phyloP scores from a whole-genome alignment of 2,888 invertebrate species.

The Leucophenga montana region DNA sequence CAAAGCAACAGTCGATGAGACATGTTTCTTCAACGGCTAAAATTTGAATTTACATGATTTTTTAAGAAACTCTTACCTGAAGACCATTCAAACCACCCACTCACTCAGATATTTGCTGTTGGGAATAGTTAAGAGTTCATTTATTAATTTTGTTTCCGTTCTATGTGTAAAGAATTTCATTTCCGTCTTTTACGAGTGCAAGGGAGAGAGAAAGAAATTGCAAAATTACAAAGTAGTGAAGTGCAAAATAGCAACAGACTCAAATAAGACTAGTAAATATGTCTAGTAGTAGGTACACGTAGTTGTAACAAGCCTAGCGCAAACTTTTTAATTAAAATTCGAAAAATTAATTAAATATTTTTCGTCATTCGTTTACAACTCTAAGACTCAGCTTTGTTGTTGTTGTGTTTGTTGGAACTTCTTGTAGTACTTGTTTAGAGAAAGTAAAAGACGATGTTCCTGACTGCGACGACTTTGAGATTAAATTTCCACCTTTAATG shows the following conservation, averaged over 20 bases:
- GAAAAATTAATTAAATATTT: slow-evolving; percentile 67
- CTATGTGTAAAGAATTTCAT: slow-evolving; percentile 10
- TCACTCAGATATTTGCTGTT: too few species aligned
- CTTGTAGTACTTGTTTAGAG: not conserved
- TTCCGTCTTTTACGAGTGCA: not conserved
- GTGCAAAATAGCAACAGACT: too few species aligned
- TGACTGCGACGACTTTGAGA: slow-evolving; percentile 55
- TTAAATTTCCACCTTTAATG: slow-evolving; percentile 62
- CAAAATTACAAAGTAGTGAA: slow-evolving; percentile 40
- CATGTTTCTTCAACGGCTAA: too few species aligned
- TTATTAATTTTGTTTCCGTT: slow-evolving; percentile 2
- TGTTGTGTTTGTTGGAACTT: not conserved
- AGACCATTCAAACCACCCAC: too few species aligned
- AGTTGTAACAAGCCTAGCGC: slow-evolving; percentile 49
- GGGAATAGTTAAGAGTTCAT: not conserved
- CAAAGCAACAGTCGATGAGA: too few species aligned
- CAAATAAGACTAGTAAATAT: slow-evolving; percentile 40
- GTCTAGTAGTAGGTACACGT: slow-evolving; percentile 4
- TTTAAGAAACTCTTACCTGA: too few species aligned
- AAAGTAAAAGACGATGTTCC: slow-evolving; percentile 28
- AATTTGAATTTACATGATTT: too few species aligned
- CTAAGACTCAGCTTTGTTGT: slow-evolving; percentile 24
- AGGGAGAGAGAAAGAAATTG: not conserved
- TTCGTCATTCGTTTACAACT: slow-evolving; percentile 52
- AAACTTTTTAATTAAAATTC: slow-evolving; percentile 66